phyloP scores from a whole-genome alignment of 2,888 invertebrate genomes.

The Aleiodes leptofemur region DNA sequence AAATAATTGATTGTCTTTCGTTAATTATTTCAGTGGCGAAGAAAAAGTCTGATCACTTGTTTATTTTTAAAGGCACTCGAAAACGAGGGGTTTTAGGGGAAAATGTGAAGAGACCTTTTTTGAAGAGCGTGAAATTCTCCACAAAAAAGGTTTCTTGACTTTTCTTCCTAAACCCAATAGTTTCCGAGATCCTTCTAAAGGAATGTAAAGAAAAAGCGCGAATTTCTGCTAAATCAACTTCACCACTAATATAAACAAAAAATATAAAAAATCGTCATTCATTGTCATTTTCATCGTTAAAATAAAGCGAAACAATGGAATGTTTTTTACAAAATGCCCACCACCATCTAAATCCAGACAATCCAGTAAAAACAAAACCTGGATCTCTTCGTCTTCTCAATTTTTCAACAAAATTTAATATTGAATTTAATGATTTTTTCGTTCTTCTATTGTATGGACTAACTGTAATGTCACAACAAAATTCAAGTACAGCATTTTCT shows the following conservation, averaged over 20 bases:
- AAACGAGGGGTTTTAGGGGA: no score
- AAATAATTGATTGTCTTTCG: no score
- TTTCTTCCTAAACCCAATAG: no score
- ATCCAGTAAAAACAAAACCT: slow-evolving; percentile 81
- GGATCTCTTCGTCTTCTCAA: slow-evolving; percentile 80
- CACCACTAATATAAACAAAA: neutral
- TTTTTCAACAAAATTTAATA: slow-evolving; percentile 82
- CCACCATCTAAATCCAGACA: slow-evolving; percentile 88
- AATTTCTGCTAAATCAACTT: neutral
- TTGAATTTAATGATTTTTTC: slow-evolving; percentile 81
- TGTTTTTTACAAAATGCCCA: slow-evolving; percentile 90
- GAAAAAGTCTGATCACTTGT: no score
- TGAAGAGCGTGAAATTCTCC: no score
- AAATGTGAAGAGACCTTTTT: no score
- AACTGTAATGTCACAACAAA: slow-evolving; percentile 84
- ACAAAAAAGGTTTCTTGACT: no score
- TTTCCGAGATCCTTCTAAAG: no score
- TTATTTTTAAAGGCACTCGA: no score
- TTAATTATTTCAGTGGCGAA: no score
- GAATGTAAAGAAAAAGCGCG: no score
- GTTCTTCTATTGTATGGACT: slow-evolving; percentile 85
- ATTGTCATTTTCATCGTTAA: slow-evolving; percentile 73
- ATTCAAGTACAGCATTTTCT: slow-evolving; percentile 82
- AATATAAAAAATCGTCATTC: slow-evolving; percentile 61
- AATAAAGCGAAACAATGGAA: slow-evolving; percentile 83